Evolutionary conservation across 2,797 vertebrate species (phyloP).

Genomic region (Coregonus suidteri): DNA sequence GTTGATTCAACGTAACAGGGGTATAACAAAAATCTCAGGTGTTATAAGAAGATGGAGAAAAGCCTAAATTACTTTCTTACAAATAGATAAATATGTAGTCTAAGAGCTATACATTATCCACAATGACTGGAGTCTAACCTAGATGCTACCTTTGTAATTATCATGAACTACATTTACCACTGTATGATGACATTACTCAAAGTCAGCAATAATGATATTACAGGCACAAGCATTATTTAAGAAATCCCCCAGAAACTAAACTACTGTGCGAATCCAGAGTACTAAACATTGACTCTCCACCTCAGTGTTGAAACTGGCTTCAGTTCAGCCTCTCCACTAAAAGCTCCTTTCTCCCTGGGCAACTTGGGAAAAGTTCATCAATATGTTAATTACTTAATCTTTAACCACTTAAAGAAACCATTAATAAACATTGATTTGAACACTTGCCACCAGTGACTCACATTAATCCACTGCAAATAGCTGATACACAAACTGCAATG

Average conservation of each 20-base stretch:
- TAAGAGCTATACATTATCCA: background rate
- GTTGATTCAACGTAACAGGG: conserved; percentile 2
- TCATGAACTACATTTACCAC: background rate
- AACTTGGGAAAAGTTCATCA: conserved; percentile 92
- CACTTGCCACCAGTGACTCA: conserved; percentile 83
- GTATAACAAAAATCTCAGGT: background rate
- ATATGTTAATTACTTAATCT: conserved; percentile 98
- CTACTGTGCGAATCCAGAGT: background rate
- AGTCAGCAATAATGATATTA: background rate
- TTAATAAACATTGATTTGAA: conserved; percentile 91
- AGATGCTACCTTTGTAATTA: background rate
- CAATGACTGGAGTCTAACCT: background rate
- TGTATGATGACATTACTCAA: background rate
- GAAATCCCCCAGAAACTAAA: background rate
- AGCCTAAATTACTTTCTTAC: background rate
- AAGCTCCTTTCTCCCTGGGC: conserved; percentile 84
- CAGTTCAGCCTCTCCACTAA: conserved; percentile 81
- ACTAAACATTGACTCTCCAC: background rate
- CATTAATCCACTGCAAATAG: conserved; percentile 92
- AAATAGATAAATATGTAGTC: background rate
- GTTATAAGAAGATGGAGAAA: background rate
- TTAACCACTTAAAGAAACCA: conserved; percentile 91
- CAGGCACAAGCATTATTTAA: background rate
- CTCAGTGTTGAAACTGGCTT: conserved; percentile 59
- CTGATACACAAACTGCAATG: conserved; percentile 81